Evolutionary conservation across 2,797 vertebrate genomes (phyloP), one percentile per base, ranked within the genome.

Genomic region (Anguilla megastoma): DNA sequence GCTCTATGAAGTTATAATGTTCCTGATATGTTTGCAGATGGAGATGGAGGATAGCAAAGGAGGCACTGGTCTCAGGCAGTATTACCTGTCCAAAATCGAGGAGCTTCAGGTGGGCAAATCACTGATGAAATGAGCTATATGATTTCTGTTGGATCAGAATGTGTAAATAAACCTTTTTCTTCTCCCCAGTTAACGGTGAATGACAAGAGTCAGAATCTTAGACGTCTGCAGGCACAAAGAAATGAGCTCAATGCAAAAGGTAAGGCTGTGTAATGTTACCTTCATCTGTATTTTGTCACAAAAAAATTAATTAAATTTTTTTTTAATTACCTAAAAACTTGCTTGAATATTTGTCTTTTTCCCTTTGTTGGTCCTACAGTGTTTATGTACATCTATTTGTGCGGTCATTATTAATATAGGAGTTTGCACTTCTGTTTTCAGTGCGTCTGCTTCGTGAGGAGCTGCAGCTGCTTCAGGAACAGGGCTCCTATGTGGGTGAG

Each of bases 211-310:
- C 98, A 99, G 92, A 99, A 99, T 91, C 96, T 99, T 82, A 94
- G 98, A 91, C 97, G 98, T 92, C 94, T 99, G 85, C 98, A 99
- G 91, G 98, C 98, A 0, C 98, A 99, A 92, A 97, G 98, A 74
- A 99, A 99, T 86, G 98, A 99, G 92, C 95, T 99, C 85, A 99
- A 99, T 0, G 98, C 98, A 74, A 99, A 99, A 95, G 98, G 98
- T 99, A 93, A 5, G 63, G 5, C 14, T 24, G 1, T 18, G 24
- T 84, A 27, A 30, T 60, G 1, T 45, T 52, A 66, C 12, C 27
- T 76, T 21, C 45, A 4, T 27, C 58, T 54, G 10, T 9, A 5
- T 87, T 36, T 82, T 2, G 9, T 24, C 45, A 82, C 41, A 45
- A 45, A 45, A 41, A 45, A 45, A 5, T 45, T 45, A 45, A 45